phyloP scores from a whole-genome alignment of 2,113 vertebrate genomes.

The Corythornis vintsioides region DNA sequence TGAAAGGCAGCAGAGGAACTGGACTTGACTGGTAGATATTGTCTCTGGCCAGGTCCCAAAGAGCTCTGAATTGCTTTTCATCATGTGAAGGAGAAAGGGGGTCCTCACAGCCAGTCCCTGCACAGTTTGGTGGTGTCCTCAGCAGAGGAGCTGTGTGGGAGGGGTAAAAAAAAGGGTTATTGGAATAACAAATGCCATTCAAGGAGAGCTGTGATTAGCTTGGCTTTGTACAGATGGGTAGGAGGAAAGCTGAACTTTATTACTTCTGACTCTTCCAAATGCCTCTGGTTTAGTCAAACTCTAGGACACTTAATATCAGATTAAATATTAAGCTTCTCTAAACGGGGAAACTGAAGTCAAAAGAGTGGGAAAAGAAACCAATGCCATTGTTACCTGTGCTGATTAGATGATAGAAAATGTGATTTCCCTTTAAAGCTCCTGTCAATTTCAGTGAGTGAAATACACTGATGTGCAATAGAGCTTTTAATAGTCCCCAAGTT shows the following conservation, averaged over 20 bases:
- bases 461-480: constrained; percentile 18
- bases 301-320: neutral
- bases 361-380: neutral
- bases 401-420: constrained; percentile 52
- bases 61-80: neutral
- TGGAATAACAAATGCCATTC: neutral
- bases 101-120: neutral
- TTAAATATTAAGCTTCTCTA: neutral
- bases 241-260: neutral
- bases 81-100: accelerated
- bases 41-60: neutral
- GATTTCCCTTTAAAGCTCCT: constrained; percentile 45
- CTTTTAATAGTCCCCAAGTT: constrained; percentile 41
- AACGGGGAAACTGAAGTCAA: neutral
- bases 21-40: neutral
- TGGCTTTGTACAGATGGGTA: neutral
- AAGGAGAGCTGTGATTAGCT: neutral
- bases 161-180: neutral
- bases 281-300: neutral
- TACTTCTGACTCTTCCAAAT: neutral
- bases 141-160: neutral
- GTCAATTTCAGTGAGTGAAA: constrained; percentile 32
- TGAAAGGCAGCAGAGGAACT: neutral
- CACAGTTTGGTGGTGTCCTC: neutral
- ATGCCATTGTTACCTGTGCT: neutral